Evolutionary conservation across 2,797 vertebrate species (phyloP).

Genomic region (Alfaro cultratus): DNA sequence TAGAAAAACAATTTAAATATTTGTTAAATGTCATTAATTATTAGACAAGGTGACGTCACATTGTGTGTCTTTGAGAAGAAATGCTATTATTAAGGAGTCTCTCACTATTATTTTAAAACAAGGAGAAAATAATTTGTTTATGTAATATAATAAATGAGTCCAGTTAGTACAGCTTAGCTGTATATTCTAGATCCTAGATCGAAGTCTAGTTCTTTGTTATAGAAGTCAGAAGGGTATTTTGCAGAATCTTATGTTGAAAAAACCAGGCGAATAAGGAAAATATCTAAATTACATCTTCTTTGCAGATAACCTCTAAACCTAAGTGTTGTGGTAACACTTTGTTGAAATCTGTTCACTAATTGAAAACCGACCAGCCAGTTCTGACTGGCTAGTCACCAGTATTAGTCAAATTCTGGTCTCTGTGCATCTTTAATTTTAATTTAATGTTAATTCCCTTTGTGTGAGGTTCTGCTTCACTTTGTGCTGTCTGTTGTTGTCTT

Average conservation of each 20-base stretch:
- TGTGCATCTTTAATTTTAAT: neutral
- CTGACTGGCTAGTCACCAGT: neutral
- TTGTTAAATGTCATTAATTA: neutral
- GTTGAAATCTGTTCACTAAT: neutral
- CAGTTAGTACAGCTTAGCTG: neutral
- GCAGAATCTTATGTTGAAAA: neutral
- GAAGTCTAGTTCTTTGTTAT: neutral
- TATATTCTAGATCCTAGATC: neutral
- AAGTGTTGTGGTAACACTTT: neutral
- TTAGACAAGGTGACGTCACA: neutral
- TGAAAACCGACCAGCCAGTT: neutral
- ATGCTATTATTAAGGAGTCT: neutral
- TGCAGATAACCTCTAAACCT: neutral
- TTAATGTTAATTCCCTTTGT: neutral
- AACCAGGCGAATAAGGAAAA: neutral
- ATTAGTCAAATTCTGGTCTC: neutral
- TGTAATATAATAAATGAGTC: neutral
- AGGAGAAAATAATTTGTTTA: neutral
- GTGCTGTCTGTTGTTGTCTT: constrained; percentile 13
- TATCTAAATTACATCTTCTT: neutral
- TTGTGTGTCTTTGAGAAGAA: neutral
- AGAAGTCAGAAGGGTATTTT: neutral
- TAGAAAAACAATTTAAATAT: neutral
- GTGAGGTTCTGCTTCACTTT: neutral
- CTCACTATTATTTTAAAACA: neutral